Evolutionary conservation across 92 coral and sea anemone species (phyloP).

Genomic region (Phenganax stokvisi): DNA sequence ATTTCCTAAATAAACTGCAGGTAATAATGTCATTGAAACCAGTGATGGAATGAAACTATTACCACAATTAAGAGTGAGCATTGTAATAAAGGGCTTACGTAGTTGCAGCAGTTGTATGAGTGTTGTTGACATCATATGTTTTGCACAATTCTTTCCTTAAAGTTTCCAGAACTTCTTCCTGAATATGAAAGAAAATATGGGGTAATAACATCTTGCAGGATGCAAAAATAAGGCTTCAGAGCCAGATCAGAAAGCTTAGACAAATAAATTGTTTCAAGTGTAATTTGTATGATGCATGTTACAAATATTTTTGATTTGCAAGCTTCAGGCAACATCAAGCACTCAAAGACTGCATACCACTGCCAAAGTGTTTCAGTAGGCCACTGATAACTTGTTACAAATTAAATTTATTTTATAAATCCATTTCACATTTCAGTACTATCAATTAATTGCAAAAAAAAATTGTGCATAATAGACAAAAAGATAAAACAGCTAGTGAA

Average conservation of each 20-base stretch:
- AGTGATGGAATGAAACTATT: too few species aligned
- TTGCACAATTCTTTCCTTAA: constrained; percentile 37
- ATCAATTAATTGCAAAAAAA: too few species aligned
- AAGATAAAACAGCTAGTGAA: too few species aligned
- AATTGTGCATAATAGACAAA: too few species aligned
- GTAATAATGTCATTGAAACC: too few species aligned
- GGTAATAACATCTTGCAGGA: neutral
- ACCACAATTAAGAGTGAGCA: neutral
- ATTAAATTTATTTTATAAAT: neutral
- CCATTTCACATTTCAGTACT: too few species aligned
- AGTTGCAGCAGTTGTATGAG: neutral
- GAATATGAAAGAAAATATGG: neutral
- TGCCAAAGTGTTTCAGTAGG: too few species aligned
- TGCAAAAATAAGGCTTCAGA: neutral
- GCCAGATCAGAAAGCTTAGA: neutral
- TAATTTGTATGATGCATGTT: neutral
- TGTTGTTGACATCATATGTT: neutral
- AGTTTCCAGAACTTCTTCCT: constrained; percentile 59
- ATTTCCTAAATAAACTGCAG: too few species aligned
- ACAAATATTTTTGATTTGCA: too few species aligned
- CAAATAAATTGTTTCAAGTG: neutral
- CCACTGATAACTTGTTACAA: neutral
- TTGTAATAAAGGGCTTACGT: constrained; percentile 1
- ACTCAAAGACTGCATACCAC: too few species aligned
- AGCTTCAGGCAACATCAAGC: too few species aligned